Percentiles rank a stretch among this genome's conserved stretches.
Evolutionary conservation across 2,797 vertebrate genomes (phyloP).

Genomic region (Eidolon dupreanum): DNA sequence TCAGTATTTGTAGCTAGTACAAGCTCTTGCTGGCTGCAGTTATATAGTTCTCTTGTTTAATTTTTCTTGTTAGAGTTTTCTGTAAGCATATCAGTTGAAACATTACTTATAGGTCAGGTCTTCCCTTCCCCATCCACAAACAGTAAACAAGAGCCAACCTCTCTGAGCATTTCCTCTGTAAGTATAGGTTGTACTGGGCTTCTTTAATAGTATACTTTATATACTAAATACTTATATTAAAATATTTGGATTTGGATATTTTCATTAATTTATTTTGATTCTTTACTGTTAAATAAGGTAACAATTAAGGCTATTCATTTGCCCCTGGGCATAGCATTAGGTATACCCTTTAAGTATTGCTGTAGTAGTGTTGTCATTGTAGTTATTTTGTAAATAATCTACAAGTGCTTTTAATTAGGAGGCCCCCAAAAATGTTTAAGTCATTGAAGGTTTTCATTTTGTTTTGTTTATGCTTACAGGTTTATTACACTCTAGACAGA

Average conservation of each 20-base stretch:
- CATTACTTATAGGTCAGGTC: neutral
- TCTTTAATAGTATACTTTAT: neutral
- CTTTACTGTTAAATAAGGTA: neutral
- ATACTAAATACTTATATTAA: neutral
- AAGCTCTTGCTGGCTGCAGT: neutral
- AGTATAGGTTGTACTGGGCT: neutral
- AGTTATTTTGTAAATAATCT: constrained; percentile 18
- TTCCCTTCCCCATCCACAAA: neutral
- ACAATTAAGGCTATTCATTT: constrained; percentile 32
- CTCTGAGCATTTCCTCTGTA: neutral
- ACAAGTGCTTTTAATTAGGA: neutral
- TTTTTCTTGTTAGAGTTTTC: neutral
- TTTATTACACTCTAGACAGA: neutral
- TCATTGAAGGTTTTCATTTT: neutral
- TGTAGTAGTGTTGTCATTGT: neutral
- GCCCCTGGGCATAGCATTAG: constrained; percentile 16
- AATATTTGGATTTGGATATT: neutral
- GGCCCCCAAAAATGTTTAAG: neutral
- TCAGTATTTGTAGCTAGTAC: neutral
- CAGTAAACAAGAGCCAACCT: neutral
- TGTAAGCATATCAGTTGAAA: neutral
- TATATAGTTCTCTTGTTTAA: neutral
- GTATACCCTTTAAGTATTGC: neutral
- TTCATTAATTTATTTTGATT: neutral
- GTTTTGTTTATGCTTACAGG: neutral